phyloP scores from a whole-genome alignment of 1,140 invertebrate species.

The Oryctes rhinoceros region DNA sequence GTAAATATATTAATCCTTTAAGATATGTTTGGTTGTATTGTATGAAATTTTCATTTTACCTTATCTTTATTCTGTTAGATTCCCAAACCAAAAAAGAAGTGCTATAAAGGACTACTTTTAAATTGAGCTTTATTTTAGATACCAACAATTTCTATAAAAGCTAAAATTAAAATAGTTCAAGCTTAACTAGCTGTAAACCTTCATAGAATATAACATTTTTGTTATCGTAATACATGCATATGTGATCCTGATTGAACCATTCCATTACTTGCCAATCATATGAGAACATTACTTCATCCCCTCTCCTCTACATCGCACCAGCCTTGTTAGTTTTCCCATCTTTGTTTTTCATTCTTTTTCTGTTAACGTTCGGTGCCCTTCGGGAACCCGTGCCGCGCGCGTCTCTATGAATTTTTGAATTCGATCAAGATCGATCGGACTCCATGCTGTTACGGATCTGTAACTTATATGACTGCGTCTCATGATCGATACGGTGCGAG shows the following conservation, averaged over 20 bases:
- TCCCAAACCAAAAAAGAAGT: too few relatives aligned
- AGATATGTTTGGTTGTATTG: too few relatives aligned
- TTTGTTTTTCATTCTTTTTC: conserved; percentile 30
- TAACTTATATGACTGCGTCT: conserved; percentile 39
- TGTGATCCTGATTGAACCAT: not conserved
- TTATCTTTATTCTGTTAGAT: too few relatives aligned
- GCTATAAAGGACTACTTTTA: too few relatives aligned
- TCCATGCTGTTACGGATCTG: conserved; percentile 33
- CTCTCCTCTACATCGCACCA: not conserved
- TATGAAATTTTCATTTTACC: too few relatives aligned
- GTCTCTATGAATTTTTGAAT: conserved; percentile 35
- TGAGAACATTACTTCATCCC: not conserved
- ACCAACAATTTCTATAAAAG: too few relatives aligned
- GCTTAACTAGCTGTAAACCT: too few relatives aligned
- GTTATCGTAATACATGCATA: too few relatives aligned
- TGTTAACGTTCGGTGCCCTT: not conserved
- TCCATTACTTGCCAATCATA: not conserved
- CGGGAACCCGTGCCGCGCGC: not conserved
- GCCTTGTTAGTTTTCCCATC: conserved; percentile 10
- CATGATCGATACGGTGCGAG: conserved; percentile 37
- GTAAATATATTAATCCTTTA: too few relatives aligned
- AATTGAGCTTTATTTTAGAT: too few relatives aligned
- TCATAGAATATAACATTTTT: too few relatives aligned
- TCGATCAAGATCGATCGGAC: conserved; percentile 42
- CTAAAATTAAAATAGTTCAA: too few relatives aligned